Evolutionary conservation across 2,113 vertebrate species (phyloP).

Genomic region (Sialia sialis): DNA sequence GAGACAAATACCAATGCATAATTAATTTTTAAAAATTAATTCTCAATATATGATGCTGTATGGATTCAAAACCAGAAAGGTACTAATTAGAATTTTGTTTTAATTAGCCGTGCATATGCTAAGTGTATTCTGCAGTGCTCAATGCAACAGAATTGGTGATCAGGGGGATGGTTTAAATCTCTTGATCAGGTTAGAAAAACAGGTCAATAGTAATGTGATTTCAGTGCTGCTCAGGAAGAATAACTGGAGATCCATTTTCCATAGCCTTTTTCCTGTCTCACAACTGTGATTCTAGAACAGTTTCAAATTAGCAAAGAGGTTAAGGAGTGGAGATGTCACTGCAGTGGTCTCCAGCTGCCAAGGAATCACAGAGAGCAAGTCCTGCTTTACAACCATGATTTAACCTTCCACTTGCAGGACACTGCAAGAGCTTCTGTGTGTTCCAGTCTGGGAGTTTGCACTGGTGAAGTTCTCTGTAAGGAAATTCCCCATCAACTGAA

Average conservation of each 20-base stretch:
- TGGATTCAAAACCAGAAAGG: conserved; percentile 57
- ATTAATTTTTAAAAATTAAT: conserved; percentile 70
- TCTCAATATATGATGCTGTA: conserved; percentile 45
- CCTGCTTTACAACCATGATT: neutral
- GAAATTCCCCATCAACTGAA: neutral
- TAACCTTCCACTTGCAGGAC: neutral
- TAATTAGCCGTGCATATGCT: conserved; percentile 65
- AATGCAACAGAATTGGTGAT: conserved; percentile 10
- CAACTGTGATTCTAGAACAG: neutral
- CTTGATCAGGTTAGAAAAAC: neutral
- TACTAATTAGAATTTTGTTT: conserved; percentile 67
- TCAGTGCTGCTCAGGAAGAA: neutral
- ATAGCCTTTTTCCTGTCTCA: neutral
- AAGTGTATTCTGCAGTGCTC: conserved; percentile 1
- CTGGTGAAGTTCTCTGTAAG: neutral
- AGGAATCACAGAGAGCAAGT: neutral
- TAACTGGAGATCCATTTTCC: neutral
- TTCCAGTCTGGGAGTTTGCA: neutral
- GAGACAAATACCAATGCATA: conserved; percentile 63
- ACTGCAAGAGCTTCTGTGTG: neutral
- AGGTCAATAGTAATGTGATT: neutral
- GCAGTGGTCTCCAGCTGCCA: neutral
- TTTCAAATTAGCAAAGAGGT: neutral
- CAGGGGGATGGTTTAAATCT: neutral
- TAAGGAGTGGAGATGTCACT: neutral